phyloP scores from a whole-genome alignment of 53 echinoderm and acorn worm genomes.

The Arbacia lixula region DNA sequence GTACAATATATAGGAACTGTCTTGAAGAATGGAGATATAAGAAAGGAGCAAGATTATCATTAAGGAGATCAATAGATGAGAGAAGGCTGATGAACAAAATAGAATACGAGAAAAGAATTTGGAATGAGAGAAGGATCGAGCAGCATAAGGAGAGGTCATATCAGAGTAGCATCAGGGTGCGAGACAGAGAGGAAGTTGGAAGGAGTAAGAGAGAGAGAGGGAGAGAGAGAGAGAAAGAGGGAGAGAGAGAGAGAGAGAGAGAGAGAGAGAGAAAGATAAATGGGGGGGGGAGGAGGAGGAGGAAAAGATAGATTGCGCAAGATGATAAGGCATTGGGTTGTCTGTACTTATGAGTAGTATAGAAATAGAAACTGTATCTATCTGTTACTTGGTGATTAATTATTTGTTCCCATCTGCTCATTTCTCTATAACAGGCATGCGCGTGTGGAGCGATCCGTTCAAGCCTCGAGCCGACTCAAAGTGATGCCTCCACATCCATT shows the following conservation, averaged over 20 bases:
- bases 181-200: background rate
- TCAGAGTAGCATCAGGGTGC: background rate
- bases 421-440: conserved; percentile 86
- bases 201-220: background rate
- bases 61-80: no score
- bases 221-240: background rate
- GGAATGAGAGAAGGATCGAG: no score
- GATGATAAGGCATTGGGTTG: no score
- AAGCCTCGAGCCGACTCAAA: conserved; percentile 68
- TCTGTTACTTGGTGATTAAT: no score
- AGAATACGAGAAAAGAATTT: no score
- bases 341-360: no score
- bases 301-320: background rate
- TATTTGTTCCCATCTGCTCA: no score
- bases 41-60: no score
- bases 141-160: background rate
- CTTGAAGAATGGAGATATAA: no score
- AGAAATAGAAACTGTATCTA: no score
- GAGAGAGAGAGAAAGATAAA: background rate
- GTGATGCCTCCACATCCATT: background rate
- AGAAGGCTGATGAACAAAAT: no score
- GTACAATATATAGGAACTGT: no score
- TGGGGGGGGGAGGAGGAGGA: background rate
- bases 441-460: conserved; percentile 92
- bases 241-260: background rate